phyloP scores from a whole-genome alignment of 2,888 invertebrate genomes.

The Mesorhabditis belari region DNA sequence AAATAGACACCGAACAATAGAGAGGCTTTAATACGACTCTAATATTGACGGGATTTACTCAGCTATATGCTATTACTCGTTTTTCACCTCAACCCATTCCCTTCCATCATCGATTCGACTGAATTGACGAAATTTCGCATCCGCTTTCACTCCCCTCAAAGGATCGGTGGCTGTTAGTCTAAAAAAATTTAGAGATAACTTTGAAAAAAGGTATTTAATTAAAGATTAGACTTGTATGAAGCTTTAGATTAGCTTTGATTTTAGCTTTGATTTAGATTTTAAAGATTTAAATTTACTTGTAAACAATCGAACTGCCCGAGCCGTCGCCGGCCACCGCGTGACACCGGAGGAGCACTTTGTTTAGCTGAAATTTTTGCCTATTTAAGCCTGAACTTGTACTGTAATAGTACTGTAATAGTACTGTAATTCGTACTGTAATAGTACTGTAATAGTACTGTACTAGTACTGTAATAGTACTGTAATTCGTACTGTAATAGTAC shows the following conservation, averaged over 20 bases:
- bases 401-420: no score
- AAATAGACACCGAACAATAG: no score
- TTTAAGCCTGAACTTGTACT: no score
- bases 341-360: constrained; percentile 41
- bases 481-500: no score
- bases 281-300: constrained; percentile 25
- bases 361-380: constrained; percentile 30
- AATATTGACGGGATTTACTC: no score
- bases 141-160: constrained; percentile 14
- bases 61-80: no score
- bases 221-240: background rate
- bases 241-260: background rate
- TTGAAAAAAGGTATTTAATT: background rate
- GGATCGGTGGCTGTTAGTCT: constrained; percentile 18
- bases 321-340: constrained; percentile 36
- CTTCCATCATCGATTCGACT: constrained; percentile 27
- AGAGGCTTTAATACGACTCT: no score
- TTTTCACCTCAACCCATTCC: constrained; percentile 37
- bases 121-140: constrained; percentile 47
- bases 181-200: background rate
- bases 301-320: constrained; percentile 29
- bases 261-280: background rate
- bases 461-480: no score
- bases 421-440: no score
- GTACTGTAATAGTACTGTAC: no score